Conservation (phyloP, 2,888 invertebrate genomes). For the Caenorhabditis imperialis region DNA sequence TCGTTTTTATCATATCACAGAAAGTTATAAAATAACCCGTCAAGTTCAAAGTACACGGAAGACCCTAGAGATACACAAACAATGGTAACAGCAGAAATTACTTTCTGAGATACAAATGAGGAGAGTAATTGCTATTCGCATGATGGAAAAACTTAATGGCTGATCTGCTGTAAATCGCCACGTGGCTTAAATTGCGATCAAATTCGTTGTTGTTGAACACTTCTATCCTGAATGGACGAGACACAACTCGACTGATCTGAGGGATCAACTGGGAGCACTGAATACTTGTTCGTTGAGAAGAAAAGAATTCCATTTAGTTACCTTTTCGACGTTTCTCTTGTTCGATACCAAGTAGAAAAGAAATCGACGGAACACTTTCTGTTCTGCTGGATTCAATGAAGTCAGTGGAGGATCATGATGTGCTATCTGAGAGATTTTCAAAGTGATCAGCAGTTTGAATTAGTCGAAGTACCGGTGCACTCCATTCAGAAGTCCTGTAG, state of each 20-base stretch:
- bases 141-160: constrained; percentile 32
- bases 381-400: constrained; percentile 27
- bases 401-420: constrained; percentile 25
- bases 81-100: background rate
- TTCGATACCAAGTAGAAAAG: constrained; percentile 26
- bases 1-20: constrained; percentile 8
- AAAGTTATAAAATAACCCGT: constrained; percentile 10
- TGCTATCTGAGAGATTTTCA: constrained; percentile 10
- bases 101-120: constrained; percentile 9
- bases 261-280: constrained; percentile 35
- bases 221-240: constrained; percentile 28
- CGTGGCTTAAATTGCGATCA: constrained; percentile 2
- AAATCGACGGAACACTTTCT: constrained; percentile 38
- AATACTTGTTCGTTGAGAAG: too few relatives aligned
- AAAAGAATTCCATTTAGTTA: background rate
- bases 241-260: constrained; percentile 5
- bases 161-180: constrained; percentile 40
- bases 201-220: constrained; percentile 28
- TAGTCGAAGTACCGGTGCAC: constrained; percentile 13
- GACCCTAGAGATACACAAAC: too few relatives aligned
- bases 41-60: background rate
- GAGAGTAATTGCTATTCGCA: constrained; percentile 19
- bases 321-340: constrained; percentile 21
- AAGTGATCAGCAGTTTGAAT: background rate
- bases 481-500: constrained; percentile 32